Base-by-base conservation (phyloP, 1,140 invertebrate genomes). In the Cotesia typhae region DNA sequence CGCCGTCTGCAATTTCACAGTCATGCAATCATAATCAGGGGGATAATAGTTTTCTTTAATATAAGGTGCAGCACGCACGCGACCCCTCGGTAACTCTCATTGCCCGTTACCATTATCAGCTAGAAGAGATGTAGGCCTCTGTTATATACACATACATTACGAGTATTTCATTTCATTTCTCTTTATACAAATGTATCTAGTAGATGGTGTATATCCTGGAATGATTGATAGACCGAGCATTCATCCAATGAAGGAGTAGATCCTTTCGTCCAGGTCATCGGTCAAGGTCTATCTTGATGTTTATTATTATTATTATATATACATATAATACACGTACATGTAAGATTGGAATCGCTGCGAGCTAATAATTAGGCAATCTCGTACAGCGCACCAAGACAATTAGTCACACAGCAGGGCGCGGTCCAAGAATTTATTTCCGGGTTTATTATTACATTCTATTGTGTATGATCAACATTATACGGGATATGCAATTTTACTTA, bases 1-100 rank as follows among this genome's bases (percentile, higher is more conserved):
- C 71, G 63, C 53, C 66, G 35, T 71, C 74, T 78, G 77, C 79
- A 83, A 83, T 84, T 85, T 83, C 80, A 79, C 76, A 81, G 82
- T 83, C 83, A 84, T 83, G 83, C 83, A 83, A 84, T 84, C 82
- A 82, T 84, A 84, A 84, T 84, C 82, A 81, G 57, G 53, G 73
- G 74, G 77, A 82, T 81, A 82, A 82, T 82, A 81, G 81, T 81
- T 82, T 81, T 82, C 75, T 78, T 71, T 10, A 28, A 28, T 28
- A 28, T 28, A 35, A 60, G 73, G 60, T 75, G 52, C 51, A 64
- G 70, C 70, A 66, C 47, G 72, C 70, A 72, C 71, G 73, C 71
- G 68, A 72, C 61, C 53, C 14, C 53, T 66, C 35, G 14, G 65
- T 68, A 63, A 41, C 61, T 70, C 60, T 36, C 72, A 47, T 47